phyloP scores from a whole-genome alignment of 2,797 vertebrate genomes.

The Okamejei kenojei region DNA sequence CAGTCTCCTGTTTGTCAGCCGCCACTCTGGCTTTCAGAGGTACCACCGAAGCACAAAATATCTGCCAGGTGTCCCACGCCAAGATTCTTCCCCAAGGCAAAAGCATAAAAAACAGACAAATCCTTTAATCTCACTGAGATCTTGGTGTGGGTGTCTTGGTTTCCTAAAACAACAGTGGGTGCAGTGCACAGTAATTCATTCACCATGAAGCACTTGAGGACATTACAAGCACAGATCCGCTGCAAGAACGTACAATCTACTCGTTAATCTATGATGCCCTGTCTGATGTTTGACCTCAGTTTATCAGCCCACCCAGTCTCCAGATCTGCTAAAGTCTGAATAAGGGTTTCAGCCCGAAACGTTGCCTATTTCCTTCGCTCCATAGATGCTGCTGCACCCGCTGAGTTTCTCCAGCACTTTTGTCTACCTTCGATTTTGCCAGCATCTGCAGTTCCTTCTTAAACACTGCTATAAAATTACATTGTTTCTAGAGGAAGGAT shows the following conservation, averaged over 20 bases:
- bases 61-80: neutral
- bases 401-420: too few species aligned
- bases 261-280: too few species aligned
- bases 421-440: too few species aligned
- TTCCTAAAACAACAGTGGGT: neutral
- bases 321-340: too few species aligned
- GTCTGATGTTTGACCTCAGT: too few species aligned
- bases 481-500: neutral
- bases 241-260: too few species aligned
- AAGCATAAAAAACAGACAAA: neutral
- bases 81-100: neutral
- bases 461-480: too few species aligned
- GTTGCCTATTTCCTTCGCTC: too few species aligned
- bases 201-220: neutral
- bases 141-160: neutral
- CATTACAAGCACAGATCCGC: neutral
- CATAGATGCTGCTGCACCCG: too few species aligned
- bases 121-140: neutral
- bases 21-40: neutral
- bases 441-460: too few species aligned
- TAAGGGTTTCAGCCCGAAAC: too few species aligned
- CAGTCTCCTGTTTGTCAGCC: neutral
- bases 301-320: too few species aligned
- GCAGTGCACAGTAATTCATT: neutral
- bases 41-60: neutral